Evolutionary conservation across 2,888 invertebrate genomes (phyloP), one percentile per base, ranked within the genome.

Genomic region (Oligia latruncula): DNA sequence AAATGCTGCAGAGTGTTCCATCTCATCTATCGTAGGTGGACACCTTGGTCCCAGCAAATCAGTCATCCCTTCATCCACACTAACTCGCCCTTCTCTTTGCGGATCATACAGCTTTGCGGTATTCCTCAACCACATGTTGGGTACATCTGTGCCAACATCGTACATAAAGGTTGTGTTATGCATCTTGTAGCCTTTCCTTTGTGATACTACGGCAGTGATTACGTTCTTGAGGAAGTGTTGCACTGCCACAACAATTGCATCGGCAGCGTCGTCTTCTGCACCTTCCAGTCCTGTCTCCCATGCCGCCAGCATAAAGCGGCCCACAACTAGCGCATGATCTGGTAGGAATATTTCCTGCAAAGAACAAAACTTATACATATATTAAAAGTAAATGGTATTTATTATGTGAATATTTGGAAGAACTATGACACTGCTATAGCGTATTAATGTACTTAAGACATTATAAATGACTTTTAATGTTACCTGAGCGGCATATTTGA

Each of bases 211-310:
- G 0, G 98, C 97, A 3, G 98, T 98, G 3, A 99, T 96, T 17
- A 99, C 97, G 92, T 98, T 98, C 93, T 99, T 99, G 1, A 99
- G 97, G 90, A 99, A 98, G 83, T 97, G 97, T 96, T 98, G 96
- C 1, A 98, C 98, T 2, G 99, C 98, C 68, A 98, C 97, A 64
- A 98, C 98, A 72, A 99, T 97, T n/a, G 98, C 97, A 83, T 98
- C 98, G 0, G 98, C 98, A 8, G 98, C 98, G 84, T 97, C 98
- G 90, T 98, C 98, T 83, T 99, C 98, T 6, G 98, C 98, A 13
- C 98, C 98, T 87, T 98, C 98, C 66, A 99, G 97, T 0, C 98
- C 99, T 72, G 98, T 97, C 91, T 99, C 99, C 99, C 99, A 99
- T 11, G 99, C 99, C 8, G 98, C 98, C 17, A 99, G 97, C 94